phyloP scores from a whole-genome alignment of 2,797 vertebrate species.

The Brachyalestes nurse region DNA sequence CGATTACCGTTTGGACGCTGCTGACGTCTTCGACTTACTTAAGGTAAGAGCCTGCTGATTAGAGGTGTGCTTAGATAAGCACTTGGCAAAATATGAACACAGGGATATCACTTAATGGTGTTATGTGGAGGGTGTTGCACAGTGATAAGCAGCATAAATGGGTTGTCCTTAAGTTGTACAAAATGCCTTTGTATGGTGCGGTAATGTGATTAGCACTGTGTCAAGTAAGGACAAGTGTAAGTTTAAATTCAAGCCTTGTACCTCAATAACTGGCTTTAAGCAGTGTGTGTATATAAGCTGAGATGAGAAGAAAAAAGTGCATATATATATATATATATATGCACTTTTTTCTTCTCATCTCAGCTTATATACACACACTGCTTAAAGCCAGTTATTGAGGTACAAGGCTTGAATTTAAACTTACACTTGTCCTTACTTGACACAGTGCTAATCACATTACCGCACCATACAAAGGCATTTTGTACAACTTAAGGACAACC shows the following conservation, averaged over 20 bases:
- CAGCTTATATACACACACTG: no score
- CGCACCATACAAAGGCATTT: not conserved
- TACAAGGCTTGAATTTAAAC: not conserved
- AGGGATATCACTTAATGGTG: not conserved
- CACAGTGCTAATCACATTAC: not conserved
- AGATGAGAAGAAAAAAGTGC: no score
- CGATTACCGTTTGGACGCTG: slow-evolving; percentile 95
- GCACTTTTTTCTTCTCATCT: no score
- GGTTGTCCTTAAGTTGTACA: not conserved
- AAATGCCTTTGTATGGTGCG: not conserved
- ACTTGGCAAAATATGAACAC: not conserved
- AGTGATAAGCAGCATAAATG: not conserved
- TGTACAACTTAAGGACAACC: not conserved
- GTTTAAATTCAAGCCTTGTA: not conserved
- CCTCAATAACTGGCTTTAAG: no score
- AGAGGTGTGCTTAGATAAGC: not conserved
- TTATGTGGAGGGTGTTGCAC: not conserved
- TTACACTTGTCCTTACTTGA: not conserved
- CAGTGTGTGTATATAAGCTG: no score
- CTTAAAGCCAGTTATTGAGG: no score
- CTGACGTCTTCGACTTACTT: slow-evolving; percentile 95
- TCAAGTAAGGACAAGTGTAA: not conserved
- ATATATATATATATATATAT: no score
- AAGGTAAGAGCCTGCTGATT: slow-evolving; percentile 80
- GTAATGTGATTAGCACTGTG: not conserved